These are phyloP conservation scores for Euzetes globulus DNA, from an alignment of 2,888 invertebrate species.

Conservation along the genomic window DNA sequence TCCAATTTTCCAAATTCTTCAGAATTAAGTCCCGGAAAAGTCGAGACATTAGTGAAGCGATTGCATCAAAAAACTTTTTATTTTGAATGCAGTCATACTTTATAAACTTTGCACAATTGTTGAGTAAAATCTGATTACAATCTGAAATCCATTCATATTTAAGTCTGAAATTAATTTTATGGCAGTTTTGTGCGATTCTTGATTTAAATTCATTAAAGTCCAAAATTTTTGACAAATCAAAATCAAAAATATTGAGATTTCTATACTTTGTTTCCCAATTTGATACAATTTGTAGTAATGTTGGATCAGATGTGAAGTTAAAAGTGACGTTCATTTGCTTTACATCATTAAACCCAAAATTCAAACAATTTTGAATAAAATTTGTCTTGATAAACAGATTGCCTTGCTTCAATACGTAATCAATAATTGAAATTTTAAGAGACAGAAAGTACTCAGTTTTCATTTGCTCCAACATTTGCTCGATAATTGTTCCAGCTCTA, in stretches of 20 bases:
- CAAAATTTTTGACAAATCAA: background rate
- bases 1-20: conserved; percentile 13
- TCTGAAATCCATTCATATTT: conserved; percentile 23
- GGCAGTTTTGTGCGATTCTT: conserved; percentile 8
- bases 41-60: conserved; percentile 6
- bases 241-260: conserved; percentile 13
- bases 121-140: background rate
- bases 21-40: background rate
- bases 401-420: background rate
- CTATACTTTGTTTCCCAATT: conserved; percentile 9
- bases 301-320: background rate
- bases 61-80: conserved; percentile 19
- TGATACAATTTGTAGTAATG: background rate
- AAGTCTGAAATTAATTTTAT: background rate
- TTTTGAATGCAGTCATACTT: background rate
- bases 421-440: background rate
- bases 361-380: too few species aligned
- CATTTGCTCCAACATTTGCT: background rate
- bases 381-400: background rate
- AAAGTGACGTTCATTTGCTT: background rate
- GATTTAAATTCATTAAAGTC: background rate
- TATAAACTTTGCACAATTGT: background rate
- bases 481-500: background rate
- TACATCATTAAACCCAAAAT: too few species aligned
- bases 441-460: background rate